Conservation (phyloP, 2,888 invertebrate genomes). For the Oscheius sp. region DNA sequence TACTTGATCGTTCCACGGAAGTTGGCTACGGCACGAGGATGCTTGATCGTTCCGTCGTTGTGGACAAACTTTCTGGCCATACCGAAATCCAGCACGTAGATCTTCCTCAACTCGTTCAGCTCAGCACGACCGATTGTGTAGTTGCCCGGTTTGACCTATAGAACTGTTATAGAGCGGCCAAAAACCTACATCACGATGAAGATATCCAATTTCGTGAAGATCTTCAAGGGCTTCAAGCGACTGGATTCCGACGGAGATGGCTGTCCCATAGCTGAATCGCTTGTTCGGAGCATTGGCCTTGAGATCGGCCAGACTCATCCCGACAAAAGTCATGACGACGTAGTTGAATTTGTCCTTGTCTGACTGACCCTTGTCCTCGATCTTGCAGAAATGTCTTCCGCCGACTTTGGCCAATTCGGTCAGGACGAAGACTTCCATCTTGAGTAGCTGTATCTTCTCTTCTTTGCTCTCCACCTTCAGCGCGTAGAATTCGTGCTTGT, state of each 20-base stretch:
- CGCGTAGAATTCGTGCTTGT: conserved; percentile 59
- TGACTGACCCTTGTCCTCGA: conserved; percentile 67
- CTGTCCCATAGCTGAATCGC: conserved; percentile 65
- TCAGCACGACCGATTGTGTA: conserved; percentile 60
- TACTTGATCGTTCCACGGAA: conserved; percentile 70
- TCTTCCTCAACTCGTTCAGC: conserved; percentile 56
- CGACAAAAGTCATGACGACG: conserved; percentile 69
- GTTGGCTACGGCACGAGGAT: conserved; percentile 65
- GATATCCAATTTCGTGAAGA: conserved; percentile 67
- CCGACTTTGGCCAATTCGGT: conserved; percentile 65
- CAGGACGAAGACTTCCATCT: conserved; percentile 71
- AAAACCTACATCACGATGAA: conserved; percentile 52
- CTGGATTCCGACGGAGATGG: conserved; percentile 54
- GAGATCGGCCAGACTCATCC: conserved; percentile 58
- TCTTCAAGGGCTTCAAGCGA: conserved; percentile 63
- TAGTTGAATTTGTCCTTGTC: conserved; percentile 65
- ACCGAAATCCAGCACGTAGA: conserved; percentile 61
- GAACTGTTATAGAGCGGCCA: conserved; percentile 43
- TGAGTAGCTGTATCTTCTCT: conserved; percentile 65
- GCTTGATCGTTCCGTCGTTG: conserved; percentile 55
- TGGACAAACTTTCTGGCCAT: conserved; percentile 63
- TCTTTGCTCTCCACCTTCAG: conserved; percentile 63
- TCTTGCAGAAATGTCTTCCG: conserved; percentile 69
- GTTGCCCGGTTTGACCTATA: conserved; percentile 45
- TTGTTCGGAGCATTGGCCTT: conserved; percentile 43